Conservation (phyloP, 1,140 invertebrate genomes). For the Heliothis virescens region DNA sequence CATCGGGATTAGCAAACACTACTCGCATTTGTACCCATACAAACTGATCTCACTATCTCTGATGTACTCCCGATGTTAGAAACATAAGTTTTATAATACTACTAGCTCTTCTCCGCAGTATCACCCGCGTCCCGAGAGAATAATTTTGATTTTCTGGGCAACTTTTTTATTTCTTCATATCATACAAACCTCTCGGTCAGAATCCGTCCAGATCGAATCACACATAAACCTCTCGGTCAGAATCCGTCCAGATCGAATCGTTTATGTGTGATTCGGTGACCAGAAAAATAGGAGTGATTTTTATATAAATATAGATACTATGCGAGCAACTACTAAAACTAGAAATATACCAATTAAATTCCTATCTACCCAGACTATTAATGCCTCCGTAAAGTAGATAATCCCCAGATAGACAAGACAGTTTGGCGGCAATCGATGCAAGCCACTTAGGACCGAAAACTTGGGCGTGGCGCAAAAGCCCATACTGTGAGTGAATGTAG, state of each 20-base stretch:
- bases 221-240: neutral
- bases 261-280: neutral
- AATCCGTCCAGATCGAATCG: neutral
- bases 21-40: neutral
- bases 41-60: too few species aligned
- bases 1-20: neutral
- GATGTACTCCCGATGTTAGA: too few species aligned
- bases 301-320: too few species aligned
- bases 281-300: too few species aligned
- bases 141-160: too few species aligned
- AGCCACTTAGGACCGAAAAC: slow-evolving; percentile 19
- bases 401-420: slow-evolving; percentile 7
- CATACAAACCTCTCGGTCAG: neutral
- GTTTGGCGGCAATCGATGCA: slow-evolving; percentile 2
- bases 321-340: too few species aligned
- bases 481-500: slow-evolving; percentile 2
- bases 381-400: neutral
- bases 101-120: too few species aligned
- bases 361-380: neutral
- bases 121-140: too few species aligned
- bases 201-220: neutral
- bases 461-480: slow-evolving; percentile 9
- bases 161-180: too few species aligned
- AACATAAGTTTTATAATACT: too few species aligned
- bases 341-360: neutral